Base-by-base conservation (phyloP, 2,888 invertebrate genomes). In the Euzetes globulus region DNA sequence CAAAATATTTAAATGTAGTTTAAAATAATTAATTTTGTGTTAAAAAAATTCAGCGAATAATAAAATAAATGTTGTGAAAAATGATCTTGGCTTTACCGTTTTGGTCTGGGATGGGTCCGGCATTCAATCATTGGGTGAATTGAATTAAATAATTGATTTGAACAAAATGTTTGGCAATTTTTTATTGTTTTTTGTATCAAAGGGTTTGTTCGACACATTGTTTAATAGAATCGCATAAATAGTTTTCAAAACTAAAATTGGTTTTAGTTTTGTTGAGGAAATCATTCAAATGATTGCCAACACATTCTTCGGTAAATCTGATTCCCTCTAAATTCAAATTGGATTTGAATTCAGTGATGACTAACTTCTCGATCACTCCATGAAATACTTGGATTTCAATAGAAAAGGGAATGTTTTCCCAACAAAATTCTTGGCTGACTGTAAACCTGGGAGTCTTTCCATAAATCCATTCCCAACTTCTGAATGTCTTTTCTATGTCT, bases 401-500 rank as follows among this genome's bases (percentile, higher is more conserved):
- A 29, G 5, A n/a, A 22, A 70, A 55, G 3, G 27, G 15, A 6
- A 13, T 70, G 22, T 41, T 29, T 45, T 19, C 9, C 68, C 37
- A 41, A 19, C 22, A 19, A 45, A 22, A 47, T 22, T 45, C 11
- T 13, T n/a, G 9, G 47, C 17, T 60, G 9, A 75, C 27, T 47
- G 45, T 47, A 45, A 75, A 74, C 33, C 71, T 75, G 63, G 95
- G 96, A 0, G 94, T 92, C 81, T 88, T 89, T 0, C 94, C 95
- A 82, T 87, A 91, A 77, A 89, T 88, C 94, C 94, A 95, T 75
- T 92, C 88, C 92, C 94, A 94, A 33, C 89, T 88, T 77, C 86
- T 83, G 72, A 92, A 87, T 77, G 89, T 88, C 52, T 87, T 86
- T 75, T 87, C 87, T 75, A 92, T 85, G 79, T 89, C 86, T 13